Percentiles rank a stretch among this genome's conserved stretches.
Evolutionary conservation across 2,797 vertebrate genomes (phyloP).

Genomic region (Nothura maculosa): DNA sequence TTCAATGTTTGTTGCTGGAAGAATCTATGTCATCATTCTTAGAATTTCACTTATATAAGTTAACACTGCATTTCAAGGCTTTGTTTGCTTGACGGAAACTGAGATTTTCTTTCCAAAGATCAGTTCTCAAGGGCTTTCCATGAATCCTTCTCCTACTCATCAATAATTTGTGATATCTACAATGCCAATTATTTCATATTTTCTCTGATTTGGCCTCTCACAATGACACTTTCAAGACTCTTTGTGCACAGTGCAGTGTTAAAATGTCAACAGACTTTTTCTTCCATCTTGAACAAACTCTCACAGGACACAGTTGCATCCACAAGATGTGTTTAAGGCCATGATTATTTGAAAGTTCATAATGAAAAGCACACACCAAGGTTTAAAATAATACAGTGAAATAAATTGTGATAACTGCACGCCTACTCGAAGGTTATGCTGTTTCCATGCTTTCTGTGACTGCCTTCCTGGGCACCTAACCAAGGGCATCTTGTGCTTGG

Average conservation of each 20-base stretch:
- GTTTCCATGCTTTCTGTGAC: not conserved
- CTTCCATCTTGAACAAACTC: not conserved
- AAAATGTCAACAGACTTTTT: constrained; percentile 1
- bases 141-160: not conserved
- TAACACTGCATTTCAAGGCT: not conserved
- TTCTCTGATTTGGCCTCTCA: not conserved
- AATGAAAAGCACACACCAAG: not conserved
- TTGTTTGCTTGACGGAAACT: not conserved
- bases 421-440: not conserved
- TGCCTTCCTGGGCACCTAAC: no score
- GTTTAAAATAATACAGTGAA: not conserved
- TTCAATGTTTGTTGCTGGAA: not conserved
- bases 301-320: not conserved
- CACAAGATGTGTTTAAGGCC: not conserved
- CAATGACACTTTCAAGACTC: not conserved
- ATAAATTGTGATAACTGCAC: not conserved
- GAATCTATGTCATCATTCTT: not conserved
- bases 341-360: not conserved
- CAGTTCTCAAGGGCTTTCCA: not conserved
- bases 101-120: not conserved
- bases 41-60: not conserved
- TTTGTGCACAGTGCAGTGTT: not conserved
- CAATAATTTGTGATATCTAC: not conserved
- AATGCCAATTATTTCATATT: not conserved
- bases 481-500: no score